Base-by-base conservation (phyloP, 1,140 invertebrate genomes). In the Drosophila ironensis region DNA sequence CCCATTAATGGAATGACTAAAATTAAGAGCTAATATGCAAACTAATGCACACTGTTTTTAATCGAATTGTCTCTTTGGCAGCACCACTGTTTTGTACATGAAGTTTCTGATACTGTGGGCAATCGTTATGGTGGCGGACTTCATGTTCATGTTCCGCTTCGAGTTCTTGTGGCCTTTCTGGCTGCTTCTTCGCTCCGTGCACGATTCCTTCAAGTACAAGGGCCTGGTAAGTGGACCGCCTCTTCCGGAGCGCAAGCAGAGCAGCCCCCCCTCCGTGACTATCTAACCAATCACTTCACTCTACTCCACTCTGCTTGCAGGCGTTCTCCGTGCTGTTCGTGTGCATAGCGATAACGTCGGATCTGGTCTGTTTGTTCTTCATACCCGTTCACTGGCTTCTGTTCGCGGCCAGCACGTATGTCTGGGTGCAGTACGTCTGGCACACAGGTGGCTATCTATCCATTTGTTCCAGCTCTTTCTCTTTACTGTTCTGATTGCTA, bases 161-260 rank as follows among this genome's bases (percentile, higher is more conserved):
- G 98, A 99, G 93, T 99, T 98, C 92, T 93, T 99, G 73, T 99
- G 98, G 97, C 98, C 98, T 38, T 98, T 99, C 91, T 99, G 98
- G 97, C 93, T 99, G 70, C 93, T 99, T 72, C 92, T 99, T 52
- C 94, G 98, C 91, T 98, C 97, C 91, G 96, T 98, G 64, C 97
- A 99, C 92, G 98, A 99, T 92, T 98, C 97, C 66, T 99, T 98
- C 91, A 98, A 98, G 93, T 99, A 99, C 92, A 98, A 99, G 93
- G 98, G 98, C 90, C 93, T 99, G 93, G 97, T 98, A 91, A 95
- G 95, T 94, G 78, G 12, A 40, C 41, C 6, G 19, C 37, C 14
- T 14, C 19, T 57, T 14, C 4, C 11, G n/a, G n/a, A n/a, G n/a
- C n/a, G n/a, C n/a, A n/a, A n/a, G n/a, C n/a, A n/a, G n/a, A n/a